phyloP scores from a whole-genome alignment of 2,797 vertebrate species.

The Microctenopoma steveboyesi region DNA sequence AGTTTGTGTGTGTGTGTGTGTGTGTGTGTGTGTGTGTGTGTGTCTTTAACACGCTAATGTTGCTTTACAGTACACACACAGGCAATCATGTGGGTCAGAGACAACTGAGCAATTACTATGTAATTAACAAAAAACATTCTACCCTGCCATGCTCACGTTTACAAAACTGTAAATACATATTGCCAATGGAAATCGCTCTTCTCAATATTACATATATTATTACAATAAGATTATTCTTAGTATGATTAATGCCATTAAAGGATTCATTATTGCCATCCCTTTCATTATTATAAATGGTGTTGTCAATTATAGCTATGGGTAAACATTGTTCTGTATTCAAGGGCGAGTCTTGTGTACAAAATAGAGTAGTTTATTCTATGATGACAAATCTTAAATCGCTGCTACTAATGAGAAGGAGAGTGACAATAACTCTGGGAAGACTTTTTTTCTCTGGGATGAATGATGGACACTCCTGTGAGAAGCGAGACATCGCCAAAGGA shows the following conservation, averaged over 20 bases:
- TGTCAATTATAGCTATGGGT: constrained; percentile 75
- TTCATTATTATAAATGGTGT: constrained; percentile 74
- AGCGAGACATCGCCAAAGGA: constrained; percentile 46
- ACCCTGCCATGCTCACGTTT: constrained; percentile 76
- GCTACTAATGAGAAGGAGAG: constrained; percentile 72
- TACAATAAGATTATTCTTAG: constrained; percentile 77
- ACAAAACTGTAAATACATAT: constrained; percentile 83
- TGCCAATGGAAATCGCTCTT: constrained; percentile 78
- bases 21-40: constrained; percentile 24
- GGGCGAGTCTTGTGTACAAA: constrained; percentile 71
- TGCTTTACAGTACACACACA: constrained; percentile 72
- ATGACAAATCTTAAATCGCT: constrained; percentile 75
- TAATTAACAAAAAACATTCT: constrained; percentile 79
- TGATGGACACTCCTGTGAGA: constrained; percentile 51
- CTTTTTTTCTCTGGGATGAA: constrained; percentile 63
- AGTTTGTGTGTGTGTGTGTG: constrained; percentile 31
- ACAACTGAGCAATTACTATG: constrained; percentile 86
- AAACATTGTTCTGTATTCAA: constrained; percentile 76
- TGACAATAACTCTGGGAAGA: constrained; percentile 69
- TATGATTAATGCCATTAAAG: constrained; percentile 74
- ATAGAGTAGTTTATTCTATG: constrained; percentile 49
- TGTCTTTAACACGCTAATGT: constrained; percentile 63
- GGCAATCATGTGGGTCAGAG: constrained; percentile 76
- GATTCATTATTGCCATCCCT: constrained; percentile 71
- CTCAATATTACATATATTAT: constrained; percentile 84